These are phyloP conservation scores for Enteromius fasciolatus DNA, from an alignment of 2,797 vertebrate species.

Conservation along the genomic window DNA sequence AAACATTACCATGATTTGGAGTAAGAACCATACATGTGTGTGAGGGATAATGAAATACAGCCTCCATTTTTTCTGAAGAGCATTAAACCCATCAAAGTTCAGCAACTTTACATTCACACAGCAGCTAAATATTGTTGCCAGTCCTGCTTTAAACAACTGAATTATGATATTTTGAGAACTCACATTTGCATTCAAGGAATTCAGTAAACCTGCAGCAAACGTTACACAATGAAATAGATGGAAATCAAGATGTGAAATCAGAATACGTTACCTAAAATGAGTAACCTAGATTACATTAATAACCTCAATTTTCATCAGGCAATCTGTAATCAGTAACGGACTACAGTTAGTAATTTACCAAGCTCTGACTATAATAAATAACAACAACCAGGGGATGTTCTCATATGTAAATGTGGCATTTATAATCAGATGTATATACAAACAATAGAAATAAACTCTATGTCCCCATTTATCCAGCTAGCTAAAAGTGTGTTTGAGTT, in stretches of 20 bases:
- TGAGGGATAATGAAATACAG: constrained; percentile 43
- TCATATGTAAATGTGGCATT: not conserved
- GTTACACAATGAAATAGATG: not conserved
- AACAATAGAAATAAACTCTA: not conserved
- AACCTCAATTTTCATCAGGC: too few relatives aligned
- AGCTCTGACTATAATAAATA: too few relatives aligned
- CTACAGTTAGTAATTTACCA: too few relatives aligned
- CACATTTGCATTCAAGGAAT: not conserved
- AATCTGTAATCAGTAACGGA: too few relatives aligned
- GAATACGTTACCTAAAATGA: too few relatives aligned
- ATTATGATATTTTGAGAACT: not conserved
- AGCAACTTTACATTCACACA: not conserved
- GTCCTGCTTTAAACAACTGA: not conserved
- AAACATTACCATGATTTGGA: constrained; percentile 39
- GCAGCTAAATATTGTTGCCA: not conserved
- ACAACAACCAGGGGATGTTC: too few relatives aligned
- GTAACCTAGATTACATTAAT: too few relatives aligned
- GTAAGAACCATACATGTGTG: constrained; percentile 8
- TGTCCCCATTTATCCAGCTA: not conserved
- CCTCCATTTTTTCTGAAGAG: constrained; percentile 18
- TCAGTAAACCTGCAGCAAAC: not conserved
- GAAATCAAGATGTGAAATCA: not conserved
- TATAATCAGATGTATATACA: not conserved
- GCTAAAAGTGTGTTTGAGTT: not conserved
- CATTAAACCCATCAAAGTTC: constrained; percentile 44